Conservation (phyloP, 2,797 vertebrate species). For the Propithecus deckenii region DNA sequence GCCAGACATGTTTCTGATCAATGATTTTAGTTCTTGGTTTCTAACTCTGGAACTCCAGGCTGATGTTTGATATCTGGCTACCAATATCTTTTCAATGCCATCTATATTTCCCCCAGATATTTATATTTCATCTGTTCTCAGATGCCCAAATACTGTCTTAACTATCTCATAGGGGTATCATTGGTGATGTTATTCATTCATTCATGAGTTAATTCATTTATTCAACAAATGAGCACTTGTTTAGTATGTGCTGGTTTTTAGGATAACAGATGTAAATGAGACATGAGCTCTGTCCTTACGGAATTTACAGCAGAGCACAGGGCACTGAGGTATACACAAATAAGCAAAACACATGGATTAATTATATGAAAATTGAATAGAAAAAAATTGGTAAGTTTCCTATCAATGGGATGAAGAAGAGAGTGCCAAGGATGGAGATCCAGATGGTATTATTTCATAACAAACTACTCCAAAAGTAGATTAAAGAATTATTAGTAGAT, state of each 20-base stretch:
- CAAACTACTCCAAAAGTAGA: background rate
- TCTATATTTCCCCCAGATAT: background rate
- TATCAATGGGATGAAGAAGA: background rate
- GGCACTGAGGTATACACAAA: background rate
- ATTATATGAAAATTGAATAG: too few species aligned
- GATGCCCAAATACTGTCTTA: background rate
- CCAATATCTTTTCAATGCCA: background rate
- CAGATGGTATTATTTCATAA: background rate
- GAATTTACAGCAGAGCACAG: background rate
- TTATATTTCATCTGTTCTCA: background rate
- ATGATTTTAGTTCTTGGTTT: background rate
- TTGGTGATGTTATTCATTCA: background rate
- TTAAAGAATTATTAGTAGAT: background rate
- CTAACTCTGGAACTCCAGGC: background rate
- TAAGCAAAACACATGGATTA: background rate
- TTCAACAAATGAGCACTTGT: background rate
- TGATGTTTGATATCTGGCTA: background rate
- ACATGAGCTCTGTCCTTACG: background rate
- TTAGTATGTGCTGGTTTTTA: background rate
- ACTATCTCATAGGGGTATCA: background rate
- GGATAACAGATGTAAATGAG: background rate
- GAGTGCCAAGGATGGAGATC: background rate
- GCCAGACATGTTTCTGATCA: background rate
- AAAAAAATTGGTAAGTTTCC: background rate
- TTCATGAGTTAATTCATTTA: background rate